phyloP scores from a whole-genome alignment of 2,888 invertebrate genomes.

The Callyntrura sp. region DNA sequence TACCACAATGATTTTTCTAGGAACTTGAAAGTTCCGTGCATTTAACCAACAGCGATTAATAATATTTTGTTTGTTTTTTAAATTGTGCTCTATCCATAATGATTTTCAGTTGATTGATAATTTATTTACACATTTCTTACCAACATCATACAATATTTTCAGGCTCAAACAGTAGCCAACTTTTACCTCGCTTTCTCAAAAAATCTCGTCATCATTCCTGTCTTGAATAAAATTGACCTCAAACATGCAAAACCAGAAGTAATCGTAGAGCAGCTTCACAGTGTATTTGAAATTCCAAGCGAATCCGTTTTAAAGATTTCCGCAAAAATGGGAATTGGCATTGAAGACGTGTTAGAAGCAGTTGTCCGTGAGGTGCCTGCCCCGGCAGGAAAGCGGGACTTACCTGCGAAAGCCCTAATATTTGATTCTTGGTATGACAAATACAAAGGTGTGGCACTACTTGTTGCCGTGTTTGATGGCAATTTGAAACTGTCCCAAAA shows the following conservation, averaged over 20 bases:
- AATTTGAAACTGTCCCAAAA: conserved; percentile 90
- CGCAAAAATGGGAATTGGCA: conserved; percentile 95
- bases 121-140: neutral
- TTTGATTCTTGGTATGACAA: conserved; percentile 98
- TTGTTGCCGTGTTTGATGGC: conserved; percentile 93
- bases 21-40: too few species aligned
- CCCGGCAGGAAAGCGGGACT: conserved; percentile 88
- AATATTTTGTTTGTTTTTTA: too few species aligned
- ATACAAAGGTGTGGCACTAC: conserved; percentile 91
- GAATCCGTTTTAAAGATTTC: conserved; percentile 92
- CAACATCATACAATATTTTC: neutral
- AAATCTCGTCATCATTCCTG: conserved; percentile 94
- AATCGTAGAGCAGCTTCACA: conserved; percentile 92
- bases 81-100: too few species aligned
- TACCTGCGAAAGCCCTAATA: conserved; percentile 91
- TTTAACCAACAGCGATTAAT: too few species aligned
- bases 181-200: conserved; percentile 95
- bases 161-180: conserved; percentile 98
- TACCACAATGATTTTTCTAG: too few species aligned
- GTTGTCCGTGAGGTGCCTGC: conserved; percentile 93
- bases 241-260: conserved; percentile 95
- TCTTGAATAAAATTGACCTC: conserved; percentile 98
- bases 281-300: conserved; percentile 92
- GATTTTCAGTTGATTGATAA: neutral
- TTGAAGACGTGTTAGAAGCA: conserved; percentile 91